Base-by-base conservation (phyloP, 2,113 vertebrate genomes). In the Vimba vimba region DNA sequence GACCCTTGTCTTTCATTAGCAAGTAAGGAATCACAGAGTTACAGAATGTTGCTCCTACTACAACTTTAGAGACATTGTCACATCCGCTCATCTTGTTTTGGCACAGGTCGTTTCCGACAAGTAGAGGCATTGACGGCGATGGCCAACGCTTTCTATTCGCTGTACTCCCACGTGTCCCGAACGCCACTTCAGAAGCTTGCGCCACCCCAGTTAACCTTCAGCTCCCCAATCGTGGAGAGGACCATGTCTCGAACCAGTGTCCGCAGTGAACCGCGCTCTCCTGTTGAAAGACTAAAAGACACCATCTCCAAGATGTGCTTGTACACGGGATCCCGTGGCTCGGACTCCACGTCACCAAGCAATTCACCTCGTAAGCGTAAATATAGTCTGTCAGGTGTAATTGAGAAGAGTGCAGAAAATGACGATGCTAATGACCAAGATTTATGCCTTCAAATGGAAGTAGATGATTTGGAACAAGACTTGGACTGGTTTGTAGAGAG, bases 41-140 rank as follows among this genome's bases (percentile, higher is more conserved):
- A 69, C 33, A 39, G 52, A 27, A 55, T 52, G 0, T 25, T 78
- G 3, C 50, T 78, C 1, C 6, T 47, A 9, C 4, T 19, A 27
- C 30, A 79, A 1, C 74, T 43, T 4, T 43, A 13, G 69, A 62
- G 6, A 73, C 17, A 25, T 57, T 47, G 19, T 80, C 12, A 82
- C 7, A 39, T 62, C 55, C 2, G 0, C 7, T 77, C 47, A 27
- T 7, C 27, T 55, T 77, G 76, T 33, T 83, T 15, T 87, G 62
- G 12, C 45, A n/a, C 88, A 98, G 97, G 96, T 94, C 97, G 97
- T 76, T 97, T 98, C 92, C 95, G 96, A 91, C 97, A 97, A 88
- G 95, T 97, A 43, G 96, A 97, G 86, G 96, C 95, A 1, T 90
- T 98, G 87, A 96, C 96, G 2, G 94, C 91, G 0, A 97, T 96